These are phyloP conservation scores for Sebastes umbrosus DNA, from an alignment of 2,797 vertebrate genomes.

Conservation along the genomic window DNA sequence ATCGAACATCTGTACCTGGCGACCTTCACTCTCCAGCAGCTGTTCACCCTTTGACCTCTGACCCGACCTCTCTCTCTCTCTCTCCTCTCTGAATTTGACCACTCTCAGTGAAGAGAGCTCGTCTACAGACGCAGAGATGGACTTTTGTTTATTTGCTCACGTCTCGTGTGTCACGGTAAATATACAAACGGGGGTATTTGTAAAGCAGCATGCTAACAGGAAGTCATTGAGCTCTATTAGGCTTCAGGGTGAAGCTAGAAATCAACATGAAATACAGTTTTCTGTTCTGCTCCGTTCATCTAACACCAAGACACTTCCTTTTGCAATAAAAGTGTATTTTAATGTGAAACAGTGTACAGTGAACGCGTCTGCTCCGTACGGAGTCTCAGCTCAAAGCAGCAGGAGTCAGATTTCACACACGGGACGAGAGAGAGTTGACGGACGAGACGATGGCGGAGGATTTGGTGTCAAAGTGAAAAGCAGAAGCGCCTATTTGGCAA, in stretches of 20 bases:
- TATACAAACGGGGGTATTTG: slow-evolving; percentile 37
- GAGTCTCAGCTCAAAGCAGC: too few relatives aligned
- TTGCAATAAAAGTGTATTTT: neutral
- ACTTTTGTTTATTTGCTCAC: slow-evolving; percentile 42
- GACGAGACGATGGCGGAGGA: too few relatives aligned
- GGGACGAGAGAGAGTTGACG: too few relatives aligned
- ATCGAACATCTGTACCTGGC: slow-evolving; percentile 80
- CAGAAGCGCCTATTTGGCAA: too few relatives aligned
- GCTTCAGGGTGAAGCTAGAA: slow-evolving; percentile 9
- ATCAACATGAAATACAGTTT: neutral
- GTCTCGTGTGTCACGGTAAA: slow-evolving; percentile 49
- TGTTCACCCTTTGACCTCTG: slow-evolving; percentile 65
- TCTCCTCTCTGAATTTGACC: slow-evolving; percentile 48
- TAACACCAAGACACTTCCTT: neutral
- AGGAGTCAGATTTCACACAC: too few relatives aligned
- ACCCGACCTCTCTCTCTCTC: slow-evolving; percentile 41
- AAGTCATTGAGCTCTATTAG: slow-evolving; percentile 5
- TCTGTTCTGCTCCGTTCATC: neutral
- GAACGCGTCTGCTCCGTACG: too few relatives aligned
- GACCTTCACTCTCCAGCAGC: slow-evolving; percentile 73
- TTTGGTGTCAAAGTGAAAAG: too few relatives aligned
- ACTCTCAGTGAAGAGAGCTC: slow-evolving; percentile 20
- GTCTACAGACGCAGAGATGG: slow-evolving; percentile 15
- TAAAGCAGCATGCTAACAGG: slow-evolving; percentile 41
- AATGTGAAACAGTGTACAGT: neutral